phyloP scores from a whole-genome alignment of 2,797 vertebrate species.

The Falco novaeseelandiae region DNA sequence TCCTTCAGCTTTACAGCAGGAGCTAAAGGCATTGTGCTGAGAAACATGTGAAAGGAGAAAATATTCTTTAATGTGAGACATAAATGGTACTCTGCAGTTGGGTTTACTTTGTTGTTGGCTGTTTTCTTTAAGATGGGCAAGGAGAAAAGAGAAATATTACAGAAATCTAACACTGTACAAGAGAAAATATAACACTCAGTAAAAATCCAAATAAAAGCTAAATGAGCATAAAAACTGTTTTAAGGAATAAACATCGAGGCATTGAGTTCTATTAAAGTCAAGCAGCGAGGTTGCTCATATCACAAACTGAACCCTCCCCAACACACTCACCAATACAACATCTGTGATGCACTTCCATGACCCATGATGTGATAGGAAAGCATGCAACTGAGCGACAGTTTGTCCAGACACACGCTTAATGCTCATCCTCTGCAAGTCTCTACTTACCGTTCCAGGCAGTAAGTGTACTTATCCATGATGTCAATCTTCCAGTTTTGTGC shows the following conservation, averaged over 20 bases:
- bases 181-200: background rate
- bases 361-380: background rate
- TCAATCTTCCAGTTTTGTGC: background rate
- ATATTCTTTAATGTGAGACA: background rate
- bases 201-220: background rate
- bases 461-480: background rate
- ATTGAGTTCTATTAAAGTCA: background rate
- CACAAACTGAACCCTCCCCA: background rate
- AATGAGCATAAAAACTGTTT: background rate
- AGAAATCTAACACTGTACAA: background rate
- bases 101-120: background rate
- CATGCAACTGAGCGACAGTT: accelerated
- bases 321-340: background rate
- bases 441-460: background rate
- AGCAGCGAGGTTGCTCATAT: background rate
- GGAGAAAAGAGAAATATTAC: background rate
- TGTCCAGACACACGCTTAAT: background rate
- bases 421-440: background rate
- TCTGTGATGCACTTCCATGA: background rate
- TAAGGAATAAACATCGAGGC: background rate
- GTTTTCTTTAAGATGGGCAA: background rate
- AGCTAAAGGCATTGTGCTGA: background rate
- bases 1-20: background rate
- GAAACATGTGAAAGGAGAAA: background rate
- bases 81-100: background rate